Conservation (phyloP, 2,113 vertebrate species). For the Scytalopus superciliaris region DNA sequence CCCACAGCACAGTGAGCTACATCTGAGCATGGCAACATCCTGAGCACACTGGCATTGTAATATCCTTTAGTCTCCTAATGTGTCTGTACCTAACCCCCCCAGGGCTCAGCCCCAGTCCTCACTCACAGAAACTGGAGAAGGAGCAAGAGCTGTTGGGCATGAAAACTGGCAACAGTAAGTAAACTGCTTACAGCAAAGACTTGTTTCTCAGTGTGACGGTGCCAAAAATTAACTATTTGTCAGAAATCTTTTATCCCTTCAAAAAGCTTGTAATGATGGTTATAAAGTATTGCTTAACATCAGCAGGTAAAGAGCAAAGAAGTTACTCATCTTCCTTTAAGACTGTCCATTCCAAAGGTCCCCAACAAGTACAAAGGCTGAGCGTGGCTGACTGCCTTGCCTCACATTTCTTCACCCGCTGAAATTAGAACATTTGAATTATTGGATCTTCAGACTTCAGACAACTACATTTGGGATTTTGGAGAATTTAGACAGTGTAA, state of each 20-base stretch:
- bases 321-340: not conserved
- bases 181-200: not conserved
- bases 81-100: accelerated
- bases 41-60: not conserved
- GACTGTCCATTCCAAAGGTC: not conserved
- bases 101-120: not conserved
- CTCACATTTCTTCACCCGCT: not conserved
- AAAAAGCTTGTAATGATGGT: not conserved
- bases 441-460: not conserved
- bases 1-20: not conserved
- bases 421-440: not conserved
- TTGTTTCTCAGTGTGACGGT: not conserved
- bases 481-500: not conserved
- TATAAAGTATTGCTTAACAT: not conserved
- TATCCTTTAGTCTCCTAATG: not conserved
- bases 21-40: not conserved
- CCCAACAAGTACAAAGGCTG: not conserved
- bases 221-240: not conserved
- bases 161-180: not conserved
- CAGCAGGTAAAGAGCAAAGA: not conserved
- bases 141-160: not conserved
- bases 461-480: not conserved
- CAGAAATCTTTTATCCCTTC: not conserved
- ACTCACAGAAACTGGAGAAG: not conserved
- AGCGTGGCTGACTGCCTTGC: not conserved